Conservation (phyloP, 2,113 vertebrate species). For the Casuarius casuarius region DNA sequence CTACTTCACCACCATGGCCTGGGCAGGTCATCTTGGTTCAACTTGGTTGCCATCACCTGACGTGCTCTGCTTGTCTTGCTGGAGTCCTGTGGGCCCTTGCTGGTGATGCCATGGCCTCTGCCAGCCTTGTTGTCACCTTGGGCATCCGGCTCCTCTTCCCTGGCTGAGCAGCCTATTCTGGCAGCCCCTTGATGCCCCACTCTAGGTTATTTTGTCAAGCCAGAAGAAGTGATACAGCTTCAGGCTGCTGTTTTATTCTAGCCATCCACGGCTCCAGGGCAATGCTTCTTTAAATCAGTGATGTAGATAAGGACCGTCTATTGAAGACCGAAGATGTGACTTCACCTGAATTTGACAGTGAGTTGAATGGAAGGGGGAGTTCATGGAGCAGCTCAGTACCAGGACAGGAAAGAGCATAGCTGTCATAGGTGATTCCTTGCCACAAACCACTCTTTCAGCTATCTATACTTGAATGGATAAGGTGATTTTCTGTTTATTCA, state of each 20-base stretch:
- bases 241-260: neutral
- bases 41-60: neutral
- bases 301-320: neutral
- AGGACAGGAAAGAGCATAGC: neutral
- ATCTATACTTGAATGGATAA: neutral
- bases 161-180: neutral
- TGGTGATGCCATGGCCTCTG: neutral
- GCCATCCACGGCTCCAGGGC: accelerated
- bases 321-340: neutral
- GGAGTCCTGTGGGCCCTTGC: neutral
- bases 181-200: neutral
- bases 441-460: neutral
- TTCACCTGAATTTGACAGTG: neutral
- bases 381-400: neutral
- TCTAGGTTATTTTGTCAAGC: neutral
- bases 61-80: neutral
- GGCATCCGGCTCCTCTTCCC: neutral
- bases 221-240: neutral
- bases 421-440: neutral
- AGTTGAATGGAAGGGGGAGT: neutral
- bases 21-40: neutral
- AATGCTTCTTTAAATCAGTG: neutral
- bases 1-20: neutral
- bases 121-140: accelerated
- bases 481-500: neutral